phyloP scores from a whole-genome alignment of 2,113 vertebrate genomes.

The Euleptes europaea region DNA sequence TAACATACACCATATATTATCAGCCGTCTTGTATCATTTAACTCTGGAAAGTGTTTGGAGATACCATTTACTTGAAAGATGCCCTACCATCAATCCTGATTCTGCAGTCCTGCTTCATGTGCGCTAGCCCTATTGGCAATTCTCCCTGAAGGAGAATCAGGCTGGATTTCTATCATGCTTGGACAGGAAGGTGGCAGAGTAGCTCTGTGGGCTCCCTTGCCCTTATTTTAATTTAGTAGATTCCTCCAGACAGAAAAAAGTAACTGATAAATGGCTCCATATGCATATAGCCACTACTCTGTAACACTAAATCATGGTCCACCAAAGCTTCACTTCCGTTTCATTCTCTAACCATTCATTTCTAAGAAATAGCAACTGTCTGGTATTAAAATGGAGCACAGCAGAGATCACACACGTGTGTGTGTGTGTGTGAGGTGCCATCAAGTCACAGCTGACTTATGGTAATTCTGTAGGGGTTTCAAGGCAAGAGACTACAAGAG shows the following conservation, averaged over 20 bases:
- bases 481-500: too few species aligned
- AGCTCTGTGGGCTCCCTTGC: too few species aligned
- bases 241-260: too few species aligned
- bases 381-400: too few species aligned
- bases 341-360: too few species aligned
- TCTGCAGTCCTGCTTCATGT: conserved; percentile 9
- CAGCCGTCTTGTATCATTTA: conserved; percentile 62
- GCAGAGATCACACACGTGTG: too few species aligned
- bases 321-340: neutral
- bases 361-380: too few species aligned
- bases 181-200: neutral
- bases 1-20: conserved; percentile 65
- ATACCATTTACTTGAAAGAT: conserved; percentile 60
- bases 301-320: neutral
- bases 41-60: conserved; percentile 52
- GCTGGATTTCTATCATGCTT: neutral
- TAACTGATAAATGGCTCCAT: neutral
- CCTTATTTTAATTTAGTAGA: neutral
- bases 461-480: too few species aligned
- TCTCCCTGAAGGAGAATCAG: neutral
- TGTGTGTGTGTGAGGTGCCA: too few species aligned
- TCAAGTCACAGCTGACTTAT: too few species aligned
- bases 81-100: conserved; percentile 61
- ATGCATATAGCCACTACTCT: neutral
- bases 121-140: neutral